Percentiles rank a stretch among this genome's conserved stretches.
phyloP scores from a whole-genome alignment of 2,113 vertebrate species.

The Chauna torquata region DNA sequence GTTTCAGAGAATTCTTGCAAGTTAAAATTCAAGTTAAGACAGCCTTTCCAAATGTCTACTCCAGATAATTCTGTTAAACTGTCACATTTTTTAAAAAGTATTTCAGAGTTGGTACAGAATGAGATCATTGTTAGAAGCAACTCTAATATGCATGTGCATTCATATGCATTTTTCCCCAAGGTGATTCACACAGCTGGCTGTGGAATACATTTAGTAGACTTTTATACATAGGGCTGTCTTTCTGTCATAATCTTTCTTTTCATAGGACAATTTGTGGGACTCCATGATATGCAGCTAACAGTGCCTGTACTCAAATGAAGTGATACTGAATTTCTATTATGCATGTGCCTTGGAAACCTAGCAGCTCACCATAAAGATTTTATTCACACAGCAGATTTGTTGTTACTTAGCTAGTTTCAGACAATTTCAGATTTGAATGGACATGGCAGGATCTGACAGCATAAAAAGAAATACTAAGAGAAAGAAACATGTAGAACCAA shows the following conservation, averaged over 20 bases:
- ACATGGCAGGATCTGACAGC: constrained; percentile 79
- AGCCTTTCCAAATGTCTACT: constrained; percentile 49
- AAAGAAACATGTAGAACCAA: constrained; percentile 72
- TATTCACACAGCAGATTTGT: constrained; percentile 83
- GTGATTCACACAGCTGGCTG: constrained; percentile 54
- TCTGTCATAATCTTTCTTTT: constrained; percentile 74
- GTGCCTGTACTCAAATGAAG: constrained; percentile 73
- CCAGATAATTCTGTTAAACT: constrained; percentile 62
- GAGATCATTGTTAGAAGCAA: constrained; percentile 65
- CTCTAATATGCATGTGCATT: constrained; percentile 62
- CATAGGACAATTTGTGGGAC: constrained; percentile 76
- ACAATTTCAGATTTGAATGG: constrained; percentile 82
- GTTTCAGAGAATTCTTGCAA: neutral
- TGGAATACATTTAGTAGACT: constrained; percentile 63
- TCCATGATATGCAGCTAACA: constrained; percentile 73
- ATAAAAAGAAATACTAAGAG: constrained; percentile 77
- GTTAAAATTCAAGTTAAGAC: constrained; percentile 33
- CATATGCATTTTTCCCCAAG: constrained; percentile 45
- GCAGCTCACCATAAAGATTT: constrained; percentile 81
- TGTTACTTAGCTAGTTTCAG: constrained; percentile 82
- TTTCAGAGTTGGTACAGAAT: constrained; percentile 62
- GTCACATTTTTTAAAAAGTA: constrained; percentile 41
- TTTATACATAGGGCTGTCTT: constrained; percentile 47
- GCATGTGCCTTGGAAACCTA: constrained; percentile 80
- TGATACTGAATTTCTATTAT: constrained; percentile 82